A percentile compares a stretch with the other conserved stretches of the same genome.
Conservation (phyloP, 2,113 vertebrate species). For the Trochalopteron elliotii region DNA sequence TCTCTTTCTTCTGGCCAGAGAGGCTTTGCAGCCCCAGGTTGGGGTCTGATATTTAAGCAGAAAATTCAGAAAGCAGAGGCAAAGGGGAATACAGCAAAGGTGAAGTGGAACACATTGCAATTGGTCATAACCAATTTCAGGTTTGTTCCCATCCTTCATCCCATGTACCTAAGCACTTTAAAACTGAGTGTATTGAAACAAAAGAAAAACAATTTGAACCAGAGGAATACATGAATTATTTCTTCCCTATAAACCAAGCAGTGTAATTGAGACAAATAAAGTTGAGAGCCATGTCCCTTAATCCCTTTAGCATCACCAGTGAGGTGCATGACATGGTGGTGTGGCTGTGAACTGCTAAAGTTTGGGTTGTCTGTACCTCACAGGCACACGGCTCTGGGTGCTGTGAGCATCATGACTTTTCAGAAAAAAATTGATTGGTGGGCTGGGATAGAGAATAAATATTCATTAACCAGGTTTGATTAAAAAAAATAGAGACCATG, state of each 20-base stretch:
- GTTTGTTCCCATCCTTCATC: neutral
- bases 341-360: neutral
- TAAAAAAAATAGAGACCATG: neutral
- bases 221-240: neutral
- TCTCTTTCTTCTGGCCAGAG: neutral
- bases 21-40: neutral
- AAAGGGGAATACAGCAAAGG: neutral
- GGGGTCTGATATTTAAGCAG: neutral
- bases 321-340: accelerated
- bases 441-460: neutral
- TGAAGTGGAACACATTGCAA: neutral
- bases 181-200: neutral
- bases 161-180: neutral
- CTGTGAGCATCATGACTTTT: neutral
- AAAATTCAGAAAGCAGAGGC: neutral
- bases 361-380: neutral
- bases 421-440: neutral
- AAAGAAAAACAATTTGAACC: neutral
- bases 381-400: neutral
- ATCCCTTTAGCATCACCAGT: neutral
- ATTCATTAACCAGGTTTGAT: neutral
- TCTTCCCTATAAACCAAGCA: neutral
- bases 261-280: neutral
- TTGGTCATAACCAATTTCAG: neutral
- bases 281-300: neutral